A percentile compares a stretch with the other conserved stretches of the same genome.
phyloP scores from a whole-genome alignment of 2,113 vertebrate species.

The Podocnemis expansa region DNA sequence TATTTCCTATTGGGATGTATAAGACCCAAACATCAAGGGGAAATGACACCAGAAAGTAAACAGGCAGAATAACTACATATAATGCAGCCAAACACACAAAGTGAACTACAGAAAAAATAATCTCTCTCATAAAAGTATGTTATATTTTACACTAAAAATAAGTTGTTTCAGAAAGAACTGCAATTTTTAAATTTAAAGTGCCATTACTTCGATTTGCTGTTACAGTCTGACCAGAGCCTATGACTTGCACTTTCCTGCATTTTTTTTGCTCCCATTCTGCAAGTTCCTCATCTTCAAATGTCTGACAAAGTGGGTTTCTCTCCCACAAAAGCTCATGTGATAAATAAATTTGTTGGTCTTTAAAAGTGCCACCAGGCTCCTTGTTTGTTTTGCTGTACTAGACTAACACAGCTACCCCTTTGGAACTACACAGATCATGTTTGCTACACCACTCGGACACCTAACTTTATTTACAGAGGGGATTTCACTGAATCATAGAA shows the following conservation, averaged over 20 bases:
- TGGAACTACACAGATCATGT: not conserved
- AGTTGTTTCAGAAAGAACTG: not conserved
- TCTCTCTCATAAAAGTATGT: not conserved
- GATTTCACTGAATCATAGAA: not conserved
- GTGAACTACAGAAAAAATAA: not conserved
- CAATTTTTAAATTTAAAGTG: not conserved
- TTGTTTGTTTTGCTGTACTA: no score
- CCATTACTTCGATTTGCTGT: no score
- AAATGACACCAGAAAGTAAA: not conserved
- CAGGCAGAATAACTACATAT: not conserved
- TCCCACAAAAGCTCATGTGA: no score
- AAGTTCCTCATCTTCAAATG: no score
- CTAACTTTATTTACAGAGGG: not conserved
- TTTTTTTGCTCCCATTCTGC: no score
- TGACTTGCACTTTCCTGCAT: no score
- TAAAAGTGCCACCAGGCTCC: no score
- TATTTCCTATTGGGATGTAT: not conserved
- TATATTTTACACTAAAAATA: not conserved
- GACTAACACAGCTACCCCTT: no score
- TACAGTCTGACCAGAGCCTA: no score
- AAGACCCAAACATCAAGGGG: not conserved
- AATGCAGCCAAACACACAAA: accelerated
- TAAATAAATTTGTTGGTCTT: no score
- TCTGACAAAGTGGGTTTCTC: no score
- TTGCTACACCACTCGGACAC: not conserved